A percentile compares a stretch with the other conserved stretches of the same genome.
These are phyloP conservation scores for Melanotaenia duboulayi DNA, from an alignment of 2,113 vertebrate species.

Conservation along the genomic window DNA sequence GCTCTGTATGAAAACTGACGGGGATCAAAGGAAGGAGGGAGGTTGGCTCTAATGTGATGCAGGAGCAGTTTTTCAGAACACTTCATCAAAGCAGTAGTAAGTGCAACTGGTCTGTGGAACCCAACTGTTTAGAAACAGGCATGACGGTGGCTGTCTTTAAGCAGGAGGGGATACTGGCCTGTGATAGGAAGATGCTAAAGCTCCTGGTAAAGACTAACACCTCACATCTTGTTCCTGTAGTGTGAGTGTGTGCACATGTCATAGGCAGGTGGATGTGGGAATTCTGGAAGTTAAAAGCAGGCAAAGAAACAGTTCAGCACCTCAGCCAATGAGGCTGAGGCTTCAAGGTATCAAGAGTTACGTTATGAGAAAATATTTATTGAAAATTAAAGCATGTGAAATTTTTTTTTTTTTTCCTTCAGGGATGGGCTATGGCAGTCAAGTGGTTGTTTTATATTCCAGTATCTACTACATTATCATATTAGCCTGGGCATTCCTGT, in stretches of 20 bases:
- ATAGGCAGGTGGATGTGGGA: too few species aligned
- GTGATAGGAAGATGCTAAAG: not conserved
- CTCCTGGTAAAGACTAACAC: too few species aligned
- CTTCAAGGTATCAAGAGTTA: too few species aligned
- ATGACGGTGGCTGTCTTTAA: not conserved
- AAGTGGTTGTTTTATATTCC: constrained; percentile 82
- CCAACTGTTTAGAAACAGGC: not conserved
- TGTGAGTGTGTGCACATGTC: too few species aligned
- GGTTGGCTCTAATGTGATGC: too few species aligned
- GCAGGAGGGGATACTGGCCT: not conserved
- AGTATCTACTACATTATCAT: constrained; percentile 91
- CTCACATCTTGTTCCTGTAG: too few species aligned
- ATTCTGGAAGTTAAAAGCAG: too few species aligned
- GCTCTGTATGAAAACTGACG: too few species aligned
- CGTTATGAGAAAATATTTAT: not conserved
- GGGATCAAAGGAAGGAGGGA: too few species aligned
- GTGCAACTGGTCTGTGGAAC: not conserved
- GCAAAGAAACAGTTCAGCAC: too few species aligned
- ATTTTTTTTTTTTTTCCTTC: constrained; percentile 15
- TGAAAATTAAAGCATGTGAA: not conserved
- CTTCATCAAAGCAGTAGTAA: not conserved
- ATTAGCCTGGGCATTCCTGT: constrained; percentile 96
- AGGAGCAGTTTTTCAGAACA: not conserved
- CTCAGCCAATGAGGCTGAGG: too few species aligned
- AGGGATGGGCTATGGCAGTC: constrained; percentile 83